These are phyloP conservation scores for Drosophila formosana DNA, from an alignment of 2,888 invertebrate species.

Conservation along the genomic window DNA sequence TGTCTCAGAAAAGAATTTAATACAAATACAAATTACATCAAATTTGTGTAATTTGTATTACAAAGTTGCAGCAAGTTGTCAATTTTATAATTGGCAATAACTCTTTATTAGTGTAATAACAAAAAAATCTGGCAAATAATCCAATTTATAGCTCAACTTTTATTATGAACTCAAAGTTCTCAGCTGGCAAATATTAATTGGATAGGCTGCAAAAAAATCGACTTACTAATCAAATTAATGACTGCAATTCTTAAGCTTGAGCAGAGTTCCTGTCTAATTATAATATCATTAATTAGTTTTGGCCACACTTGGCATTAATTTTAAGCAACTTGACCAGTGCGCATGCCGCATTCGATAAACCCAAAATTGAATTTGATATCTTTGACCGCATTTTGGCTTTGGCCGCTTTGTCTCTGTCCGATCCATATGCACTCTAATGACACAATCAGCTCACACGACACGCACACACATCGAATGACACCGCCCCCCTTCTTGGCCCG, in stretches of 20 bases:
- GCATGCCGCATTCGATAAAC: slow-evolving; percentile 23
- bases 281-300: slow-evolving; percentile 11
- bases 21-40: neutral
- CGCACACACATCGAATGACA: slow-evolving; percentile 49
- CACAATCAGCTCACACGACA: slow-evolving; percentile 74
- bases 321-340: neutral
- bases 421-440: slow-evolving; percentile 62
- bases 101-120: too few relatives aligned
- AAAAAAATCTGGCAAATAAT: neutral
- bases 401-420: slow-evolving; percentile 70
- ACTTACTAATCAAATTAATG: neutral
- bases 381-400: slow-evolving; percentile 55
- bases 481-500: slow-evolving; percentile 4
- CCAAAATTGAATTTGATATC: slow-evolving; percentile 50
- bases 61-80: neutral
- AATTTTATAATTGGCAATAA: neutral
- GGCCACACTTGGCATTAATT: slow-evolving; percentile 4
- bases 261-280: neutral
- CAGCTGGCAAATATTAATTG: neutral
- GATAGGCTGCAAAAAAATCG: neutral
- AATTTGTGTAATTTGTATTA: neutral
- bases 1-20: neutral
- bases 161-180: too few relatives aligned
- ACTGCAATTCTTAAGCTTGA: neutral
- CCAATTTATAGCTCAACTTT: neutral